Base-by-base conservation (phyloP, 2,797 vertebrate species). In the Acanthiza pusilla region DNA sequence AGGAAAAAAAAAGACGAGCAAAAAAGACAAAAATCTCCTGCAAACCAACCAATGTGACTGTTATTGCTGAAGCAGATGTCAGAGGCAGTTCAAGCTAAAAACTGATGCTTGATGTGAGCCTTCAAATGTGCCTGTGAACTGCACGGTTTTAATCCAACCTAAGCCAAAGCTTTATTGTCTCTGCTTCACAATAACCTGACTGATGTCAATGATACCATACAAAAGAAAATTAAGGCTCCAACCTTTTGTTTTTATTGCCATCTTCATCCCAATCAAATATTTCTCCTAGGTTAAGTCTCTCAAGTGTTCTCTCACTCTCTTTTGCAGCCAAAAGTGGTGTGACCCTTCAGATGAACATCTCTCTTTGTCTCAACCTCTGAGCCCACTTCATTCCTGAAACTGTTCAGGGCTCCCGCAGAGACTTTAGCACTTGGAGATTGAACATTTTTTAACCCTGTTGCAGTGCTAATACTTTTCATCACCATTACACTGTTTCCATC, bases 41-140 rank as follows among this genome's bases (percentile, higher is more conserved):
- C 0, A 5, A 62, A 19, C 16, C 51, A 57, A 48, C 15, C 18
- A 50, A 53, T 0, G 0, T 4, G 50, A 50, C 16, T 74, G 11
- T 25, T 73, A 38, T 23, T 48, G 29, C 40, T 78, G n/a, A 87
- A 75, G 32, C 11, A 88, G 36, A 61, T 45, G 40, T 66, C 66
- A 81, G 55, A 68, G 29, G 34, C 48, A 80, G 38, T 45, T 89
- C 73, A 85, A 78, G 29, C 27, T 66, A 70, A 87, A 94, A 89
- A 25, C 2, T n/a, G 25, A 65, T 36, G 15, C 36, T 68, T 53
- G 12, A 36, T 55, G 15, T 66, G 40, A 83, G 47, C 36, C 29
- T 81, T 85, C 40, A 85, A 85, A 91, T 2, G 13, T 25, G 25
- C 26, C 32, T 81, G 29, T 53, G 55, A 71, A 53, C 55, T 40